A percentile compares a stretch with the other conserved stretches of the same genome.
Evolutionary conservation across 2,113 vertebrate genomes (phyloP).

Genomic region (Plotosus lineatus): DNA sequence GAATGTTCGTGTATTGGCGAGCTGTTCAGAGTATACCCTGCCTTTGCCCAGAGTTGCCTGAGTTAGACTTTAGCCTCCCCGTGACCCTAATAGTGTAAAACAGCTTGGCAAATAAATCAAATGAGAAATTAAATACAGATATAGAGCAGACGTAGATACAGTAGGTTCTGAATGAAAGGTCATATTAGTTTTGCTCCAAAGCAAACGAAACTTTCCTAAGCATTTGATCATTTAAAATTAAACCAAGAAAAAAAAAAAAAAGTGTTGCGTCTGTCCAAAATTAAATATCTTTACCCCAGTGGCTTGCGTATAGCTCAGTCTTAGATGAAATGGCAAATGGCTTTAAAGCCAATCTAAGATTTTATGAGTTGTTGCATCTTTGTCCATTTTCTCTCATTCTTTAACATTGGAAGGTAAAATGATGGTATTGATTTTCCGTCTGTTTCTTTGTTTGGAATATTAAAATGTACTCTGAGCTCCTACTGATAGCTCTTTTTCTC

Average conservation of each 20-base stretch:
- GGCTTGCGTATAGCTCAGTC: slow-evolving; percentile 53
- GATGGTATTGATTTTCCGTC: slow-evolving; percentile 72
- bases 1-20: too few relatives aligned
- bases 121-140: too few relatives aligned
- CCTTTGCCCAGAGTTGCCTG: too few relatives aligned
- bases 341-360: slow-evolving; percentile 60
- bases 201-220: slow-evolving; percentile 1
- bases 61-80: too few relatives aligned
- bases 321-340: slow-evolving; percentile 61
- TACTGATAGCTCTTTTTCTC: slow-evolving; percentile 44
- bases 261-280: slow-evolving; percentile 34
- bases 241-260: slow-evolving; percentile 16
- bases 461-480: slow-evolving; percentile 67
- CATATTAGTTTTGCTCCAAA: not conserved
- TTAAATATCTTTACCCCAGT: slow-evolving; percentile 58
- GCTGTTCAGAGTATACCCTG: too few relatives aligned
- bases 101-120: too few relatives aligned
- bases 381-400: slow-evolving; percentile 58
- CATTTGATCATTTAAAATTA: slow-evolving; percentile 24
- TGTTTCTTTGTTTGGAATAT: slow-evolving; percentile 68
- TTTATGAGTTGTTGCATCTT: slow-evolving; percentile 60
- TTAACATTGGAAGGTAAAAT: slow-evolving; percentile 68
- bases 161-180: too few relatives aligned
- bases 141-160: not conserved
- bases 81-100: too few relatives aligned